Evolutionary conservation across 2,113 vertebrate genomes (phyloP).

Genomic region (Catharus bicknelli): DNA sequence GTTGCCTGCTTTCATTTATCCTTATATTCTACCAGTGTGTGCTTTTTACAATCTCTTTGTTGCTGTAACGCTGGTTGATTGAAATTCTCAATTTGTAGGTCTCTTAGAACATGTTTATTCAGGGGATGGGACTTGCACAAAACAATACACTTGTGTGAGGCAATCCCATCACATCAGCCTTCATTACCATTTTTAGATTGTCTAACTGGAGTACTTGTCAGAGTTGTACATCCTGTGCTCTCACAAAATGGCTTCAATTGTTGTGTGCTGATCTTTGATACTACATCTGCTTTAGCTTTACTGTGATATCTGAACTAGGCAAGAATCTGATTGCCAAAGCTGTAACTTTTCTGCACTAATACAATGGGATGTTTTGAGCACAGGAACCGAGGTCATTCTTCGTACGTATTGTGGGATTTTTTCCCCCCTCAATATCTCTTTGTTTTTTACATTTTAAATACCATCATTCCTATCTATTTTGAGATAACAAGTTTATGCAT

Average conservation of each 20-base stretch:
- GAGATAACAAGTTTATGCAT: not conserved
- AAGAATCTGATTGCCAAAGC: not conserved
- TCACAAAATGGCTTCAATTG: not conserved
- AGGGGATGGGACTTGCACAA: not conserved
- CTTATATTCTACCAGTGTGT: not conserved
- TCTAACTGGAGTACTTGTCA: not conserved
- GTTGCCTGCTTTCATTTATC: not conserved
- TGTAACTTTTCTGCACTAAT: not conserved
- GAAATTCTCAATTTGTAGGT: constrained; percentile 38
- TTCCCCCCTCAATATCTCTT: rapidly evolving
- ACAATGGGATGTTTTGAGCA: not conserved
- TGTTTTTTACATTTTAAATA: not conserved
- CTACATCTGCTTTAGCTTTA: not conserved
- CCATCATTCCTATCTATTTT: not conserved
- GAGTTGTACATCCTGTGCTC: not conserved
- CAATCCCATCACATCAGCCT: constrained; percentile 42
- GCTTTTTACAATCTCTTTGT: not conserved
- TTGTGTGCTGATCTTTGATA: not conserved
- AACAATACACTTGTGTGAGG: constrained; percentile 50
- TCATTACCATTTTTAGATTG: constrained; percentile 29
- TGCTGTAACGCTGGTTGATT: not conserved
- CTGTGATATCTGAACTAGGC: not conserved
- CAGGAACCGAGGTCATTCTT: not conserved
- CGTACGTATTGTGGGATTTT: rapidly evolving
- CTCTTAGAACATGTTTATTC: constrained; percentile 32